Evolutionary conservation across 1,140 invertebrate species (phyloP).

Genomic region (Pseudomyrmex concolor): DNA sequence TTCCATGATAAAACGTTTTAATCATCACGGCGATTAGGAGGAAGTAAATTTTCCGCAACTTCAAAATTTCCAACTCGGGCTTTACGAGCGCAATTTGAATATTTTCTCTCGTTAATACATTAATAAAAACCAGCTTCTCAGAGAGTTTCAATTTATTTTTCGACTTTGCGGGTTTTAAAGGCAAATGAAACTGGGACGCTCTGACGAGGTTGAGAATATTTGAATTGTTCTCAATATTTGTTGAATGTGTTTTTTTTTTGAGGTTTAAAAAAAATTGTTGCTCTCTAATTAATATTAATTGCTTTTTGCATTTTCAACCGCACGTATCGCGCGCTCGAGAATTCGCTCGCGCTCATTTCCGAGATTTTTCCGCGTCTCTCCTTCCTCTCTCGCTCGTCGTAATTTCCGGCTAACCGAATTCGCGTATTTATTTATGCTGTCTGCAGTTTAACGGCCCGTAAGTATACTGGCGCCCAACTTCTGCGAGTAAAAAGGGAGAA

Average conservation of each 20-base stretch:
- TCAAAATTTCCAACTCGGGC: neutral
- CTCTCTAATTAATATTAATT: conserved; percentile 31
- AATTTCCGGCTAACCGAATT: conserved; percentile 69
- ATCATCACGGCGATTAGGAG: conserved; percentile 4
- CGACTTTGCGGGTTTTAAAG: too few relatives aligned
- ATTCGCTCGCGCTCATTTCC: conserved; percentile 31
- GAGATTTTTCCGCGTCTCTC: conserved; percentile 48
- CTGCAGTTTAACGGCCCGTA: conserved; percentile 66
- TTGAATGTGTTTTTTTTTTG: too few relatives aligned
- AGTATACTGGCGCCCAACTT: conserved; percentile 61
- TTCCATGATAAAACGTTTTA: neutral
- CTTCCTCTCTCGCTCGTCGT: conserved; percentile 51
- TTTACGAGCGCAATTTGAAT: too few relatives aligned
- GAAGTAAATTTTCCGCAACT: neutral
- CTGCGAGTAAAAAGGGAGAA: conserved; percentile 19
- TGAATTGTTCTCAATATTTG: too few relatives aligned
- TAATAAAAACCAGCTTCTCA: too few relatives aligned
- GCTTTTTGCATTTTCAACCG: neutral
- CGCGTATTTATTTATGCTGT: conserved; percentile 67
- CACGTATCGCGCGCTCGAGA: neutral
- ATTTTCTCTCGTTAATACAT: too few relatives aligned
- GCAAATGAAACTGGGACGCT: too few relatives aligned
- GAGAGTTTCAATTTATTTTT: too few relatives aligned
- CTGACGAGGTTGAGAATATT: too few relatives aligned
- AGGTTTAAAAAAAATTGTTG: neutral